Evolutionary conservation across 2,113 vertebrate genomes (phyloP).

Genomic region (Corydoras sp.): DNA sequence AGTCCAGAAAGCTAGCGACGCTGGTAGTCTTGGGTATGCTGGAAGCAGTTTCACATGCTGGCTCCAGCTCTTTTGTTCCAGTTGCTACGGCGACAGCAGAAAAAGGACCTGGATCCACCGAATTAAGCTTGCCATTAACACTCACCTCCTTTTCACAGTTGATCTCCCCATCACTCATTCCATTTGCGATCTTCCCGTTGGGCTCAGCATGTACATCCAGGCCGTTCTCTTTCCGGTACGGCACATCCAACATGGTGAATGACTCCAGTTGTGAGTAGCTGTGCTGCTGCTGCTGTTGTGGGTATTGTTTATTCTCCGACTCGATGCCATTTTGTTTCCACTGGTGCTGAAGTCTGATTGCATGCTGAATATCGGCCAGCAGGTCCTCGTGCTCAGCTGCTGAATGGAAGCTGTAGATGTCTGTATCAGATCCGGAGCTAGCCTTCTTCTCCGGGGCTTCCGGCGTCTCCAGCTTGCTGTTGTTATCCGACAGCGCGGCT

Average conservation of each 20-base stretch:
- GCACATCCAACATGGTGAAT: slow-evolving; percentile 44
- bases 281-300: not conserved
- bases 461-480: slow-evolving; percentile 54
- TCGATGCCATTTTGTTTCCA: slow-evolving; percentile 50
- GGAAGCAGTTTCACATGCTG: slow-evolving; percentile 40
- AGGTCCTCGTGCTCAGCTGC: slow-evolving; percentile 91
- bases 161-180: not conserved
- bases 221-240: slow-evolving; percentile 48
- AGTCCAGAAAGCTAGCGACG: slow-evolving; percentile 48
- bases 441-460: slow-evolving; percentile 70
- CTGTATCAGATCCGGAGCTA: slow-evolving; percentile 92
- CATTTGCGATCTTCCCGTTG: not conserved
- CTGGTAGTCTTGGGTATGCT: slow-evolving; percentile 54
- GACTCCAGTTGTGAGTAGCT: slow-evolving; percentile 58
- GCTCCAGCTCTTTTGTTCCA: slow-evolving; percentile 64
- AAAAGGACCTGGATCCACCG: slow-evolving; percentile 56
- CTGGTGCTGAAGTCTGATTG: slow-evolving; percentile 81
- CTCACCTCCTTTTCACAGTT: slow-evolving; percentile 1
- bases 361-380: slow-evolving; percentile 94
- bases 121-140: slow-evolving; percentile 19
- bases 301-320: slow-evolving; percentile 37
- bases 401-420: slow-evolving; percentile 97
- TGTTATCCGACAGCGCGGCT: slow-evolving; percentile 62
- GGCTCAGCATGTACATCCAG: not conserved
- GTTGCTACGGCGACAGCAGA: slow-evolving; percentile 28